These are phyloP conservation scores for Drosophila littoralis DNA, from an alignment of 1,140 invertebrate genomes.

Conservation along the genomic window DNA sequence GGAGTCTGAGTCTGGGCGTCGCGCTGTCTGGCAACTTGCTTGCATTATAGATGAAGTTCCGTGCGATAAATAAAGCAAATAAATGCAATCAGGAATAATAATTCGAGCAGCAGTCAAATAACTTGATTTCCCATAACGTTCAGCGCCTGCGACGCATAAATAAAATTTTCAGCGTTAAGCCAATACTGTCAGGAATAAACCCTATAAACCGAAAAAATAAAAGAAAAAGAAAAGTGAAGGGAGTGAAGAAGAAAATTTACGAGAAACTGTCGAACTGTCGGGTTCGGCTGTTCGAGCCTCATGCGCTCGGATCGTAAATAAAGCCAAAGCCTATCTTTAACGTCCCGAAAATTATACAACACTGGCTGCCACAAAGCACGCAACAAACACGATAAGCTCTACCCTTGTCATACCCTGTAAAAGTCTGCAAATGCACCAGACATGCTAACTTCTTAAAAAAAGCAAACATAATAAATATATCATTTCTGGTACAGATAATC, in stretches of 20 bases:
- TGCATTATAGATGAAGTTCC: slow-evolving; percentile 79
- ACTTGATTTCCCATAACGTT: slow-evolving; percentile 59
- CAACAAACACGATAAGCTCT: background rate
- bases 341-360: slow-evolving; percentile 25
- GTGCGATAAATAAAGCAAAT: slow-evolving; percentile 75
- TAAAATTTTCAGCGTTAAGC: slow-evolving; percentile 56
- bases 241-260: background rate
- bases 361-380: background rate
- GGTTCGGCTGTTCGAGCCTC: slow-evolving; percentile 11
- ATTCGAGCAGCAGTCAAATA: slow-evolving; percentile 71
- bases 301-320: slow-evolving; percentile 71
- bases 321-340: slow-evolving; percentile 63
- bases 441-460: background rate
- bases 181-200: slow-evolving; percentile 15
- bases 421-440: background rate
- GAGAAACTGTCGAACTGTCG: background rate
- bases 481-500: no score
- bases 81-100: slow-evolving; percentile 81
- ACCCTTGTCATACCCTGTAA: slow-evolving; percentile 13
- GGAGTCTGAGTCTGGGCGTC: slow-evolving; percentile 19
- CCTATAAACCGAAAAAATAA: slow-evolving; percentile 6
- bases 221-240: background rate
- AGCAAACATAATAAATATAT: no score
- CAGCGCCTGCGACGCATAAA: slow-evolving; percentile 58
- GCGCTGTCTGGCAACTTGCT: slow-evolving; percentile 50